Conservation (phyloP, 2,797 vertebrate species). For the Pseudochirops cupreus region DNA sequence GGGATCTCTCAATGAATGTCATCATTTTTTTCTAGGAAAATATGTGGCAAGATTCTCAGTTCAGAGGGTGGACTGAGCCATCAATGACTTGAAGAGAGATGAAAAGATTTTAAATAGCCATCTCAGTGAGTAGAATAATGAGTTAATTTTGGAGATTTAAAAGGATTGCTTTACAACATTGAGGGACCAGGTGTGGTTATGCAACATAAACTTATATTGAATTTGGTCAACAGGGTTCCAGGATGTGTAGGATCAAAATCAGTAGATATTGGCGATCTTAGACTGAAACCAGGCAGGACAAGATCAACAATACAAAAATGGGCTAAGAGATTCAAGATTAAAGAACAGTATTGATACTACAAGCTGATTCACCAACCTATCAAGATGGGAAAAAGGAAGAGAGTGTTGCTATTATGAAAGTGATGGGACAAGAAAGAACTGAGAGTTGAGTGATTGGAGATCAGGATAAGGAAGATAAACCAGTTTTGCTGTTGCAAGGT, state of each 20-base stretch:
- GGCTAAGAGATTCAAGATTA: neutral
- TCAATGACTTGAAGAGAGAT: neutral
- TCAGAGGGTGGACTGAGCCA: neutral
- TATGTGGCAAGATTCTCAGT: neutral
- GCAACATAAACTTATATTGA: neutral
- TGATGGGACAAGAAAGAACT: neutral
- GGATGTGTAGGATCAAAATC: neutral
- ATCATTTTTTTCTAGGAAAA: neutral
- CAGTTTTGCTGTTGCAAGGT: neutral
- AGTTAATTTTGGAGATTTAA: neutral
- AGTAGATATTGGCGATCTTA: neutral
- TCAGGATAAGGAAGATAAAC: neutral
- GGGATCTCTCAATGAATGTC: neutral
- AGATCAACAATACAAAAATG: neutral
- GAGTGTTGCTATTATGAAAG: accelerated
- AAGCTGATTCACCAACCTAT: neutral
- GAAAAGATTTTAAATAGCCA: neutral
- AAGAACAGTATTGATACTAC: neutral
- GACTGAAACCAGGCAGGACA: neutral
- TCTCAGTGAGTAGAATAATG: neutral
- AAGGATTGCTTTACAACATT: neutral
- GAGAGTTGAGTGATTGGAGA: neutral
- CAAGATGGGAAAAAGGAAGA: neutral
- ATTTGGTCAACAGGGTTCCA: neutral
- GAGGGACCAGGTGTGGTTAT: neutral